phyloP scores from a whole-genome alignment of 2,113 vertebrate species.

The Erythrocercus mccallii region DNA sequence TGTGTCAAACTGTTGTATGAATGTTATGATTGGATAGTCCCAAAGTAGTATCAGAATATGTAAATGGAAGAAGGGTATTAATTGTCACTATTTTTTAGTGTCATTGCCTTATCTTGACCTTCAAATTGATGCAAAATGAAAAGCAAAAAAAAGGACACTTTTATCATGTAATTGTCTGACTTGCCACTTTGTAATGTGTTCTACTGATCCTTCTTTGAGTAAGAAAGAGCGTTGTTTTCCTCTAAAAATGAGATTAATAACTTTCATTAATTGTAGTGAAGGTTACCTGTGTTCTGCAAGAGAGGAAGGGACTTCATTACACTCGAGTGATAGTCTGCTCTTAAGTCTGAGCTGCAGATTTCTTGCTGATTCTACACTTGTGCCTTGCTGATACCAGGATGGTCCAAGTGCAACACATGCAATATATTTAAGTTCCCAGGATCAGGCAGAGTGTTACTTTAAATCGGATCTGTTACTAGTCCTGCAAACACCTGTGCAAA shows the following conservation, averaged over 20 bases:
- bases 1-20: not conserved
- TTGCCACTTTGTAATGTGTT: conserved; percentile 61
- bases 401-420: not conserved
- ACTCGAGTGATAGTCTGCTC: not conserved
- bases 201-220: conserved; percentile 54
- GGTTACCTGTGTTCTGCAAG: not conserved
- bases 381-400: conserved; percentile 12
- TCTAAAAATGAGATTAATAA: not conserved
- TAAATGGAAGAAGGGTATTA: conserved; percentile 8
- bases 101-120: conserved; percentile 3
- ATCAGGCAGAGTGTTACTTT: not conserved
- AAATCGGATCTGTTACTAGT: not conserved
- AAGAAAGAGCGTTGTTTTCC: not conserved
- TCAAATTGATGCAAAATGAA: conserved; percentile 34
- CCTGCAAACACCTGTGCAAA: not conserved
- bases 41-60: not conserved
- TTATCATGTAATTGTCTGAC: conserved; percentile 22
- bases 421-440: not conserved
- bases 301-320: conserved; percentile 26
- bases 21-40: not conserved
- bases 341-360: conserved; percentile 24
- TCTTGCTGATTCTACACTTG: conserved; percentile 19
- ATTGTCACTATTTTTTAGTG: not conserved
- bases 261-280: not conserved
- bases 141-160: not conserved